Base-by-base conservation (phyloP, 2,113 vertebrate genomes). In the Eira barbara region DNA sequence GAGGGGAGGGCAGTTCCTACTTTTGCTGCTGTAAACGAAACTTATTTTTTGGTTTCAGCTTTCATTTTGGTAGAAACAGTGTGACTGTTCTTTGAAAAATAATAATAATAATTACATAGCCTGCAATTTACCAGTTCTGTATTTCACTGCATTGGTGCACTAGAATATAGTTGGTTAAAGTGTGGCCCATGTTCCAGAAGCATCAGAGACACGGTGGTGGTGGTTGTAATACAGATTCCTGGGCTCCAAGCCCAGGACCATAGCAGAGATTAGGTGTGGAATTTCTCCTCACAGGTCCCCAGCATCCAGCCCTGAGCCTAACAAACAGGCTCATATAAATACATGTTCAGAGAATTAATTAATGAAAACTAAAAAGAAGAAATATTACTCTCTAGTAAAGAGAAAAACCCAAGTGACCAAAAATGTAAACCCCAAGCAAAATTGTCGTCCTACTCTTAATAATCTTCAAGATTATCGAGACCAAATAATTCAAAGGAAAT, bases 401-500 rank as follows among this genome's bases (percentile, higher is more conserved):
- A 57, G 25, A 78, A 84, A 71, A 87, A 74, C 0, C 1, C 4
- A 76, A 85, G 2, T 23, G 18, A 96, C 10, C 42, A 61, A 89
- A 84, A 89, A 84, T n/a, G 34, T 4, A 82, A 55, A 27, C 7
- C n/a, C n/a, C 34, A 52, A 59, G 11, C 1, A 84, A 83, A 59
- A 65, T 4, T 39, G 34, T 76, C 55, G 20, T 23, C 25, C 59
- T 63, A 47, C 15, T 89, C 85, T 52, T 36, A 69, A 91, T 23
- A 88, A 59, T 47, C 25, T 31, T 73, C 6, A 55, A 78, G 92
- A 96, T 61, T 61, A 90, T 49, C 6, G 47, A 10, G n/a, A 31
- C 52, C 31, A 29, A 95, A 92, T 74, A n/a, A 93, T 92, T 80
- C 36, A 92, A 88, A 84, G 90, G 52, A 95, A 97, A 96, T 61